Evolutionary conservation across 2,797 vertebrate genomes (phyloP).

Genomic region (Spondyliosoma cantharus): DNA sequence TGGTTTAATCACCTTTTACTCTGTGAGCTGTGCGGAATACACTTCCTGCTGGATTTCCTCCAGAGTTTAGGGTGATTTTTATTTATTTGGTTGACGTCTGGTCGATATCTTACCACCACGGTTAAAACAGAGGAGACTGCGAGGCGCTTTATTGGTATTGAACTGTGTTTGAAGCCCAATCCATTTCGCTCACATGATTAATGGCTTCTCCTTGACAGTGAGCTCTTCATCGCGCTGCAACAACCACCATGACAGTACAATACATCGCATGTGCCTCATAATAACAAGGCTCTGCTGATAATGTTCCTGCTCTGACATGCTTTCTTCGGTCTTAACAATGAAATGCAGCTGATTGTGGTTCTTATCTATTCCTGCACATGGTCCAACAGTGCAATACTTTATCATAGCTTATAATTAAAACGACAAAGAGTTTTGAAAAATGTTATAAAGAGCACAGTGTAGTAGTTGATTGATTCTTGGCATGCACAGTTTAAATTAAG

Average conservation of each 20-base stretch:
- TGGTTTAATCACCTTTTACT: constrained; percentile 38
- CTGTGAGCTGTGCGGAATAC: not conserved
- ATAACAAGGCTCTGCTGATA: constrained; percentile 23
- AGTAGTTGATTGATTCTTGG: constrained; percentile 12
- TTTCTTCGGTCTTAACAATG: constrained; percentile 43
- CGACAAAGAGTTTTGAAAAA: constrained; percentile 11
- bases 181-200: constrained; percentile 70
- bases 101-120: constrained; percentile 69
- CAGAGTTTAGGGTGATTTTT: constrained; percentile 62
- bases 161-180: constrained; percentile 69
- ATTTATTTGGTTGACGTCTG: constrained; percentile 65
- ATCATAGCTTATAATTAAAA: constrained; percentile 45
- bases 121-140: constrained; percentile 58
- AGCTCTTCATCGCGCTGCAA: constrained; percentile 56
- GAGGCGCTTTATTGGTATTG: constrained; percentile 59
- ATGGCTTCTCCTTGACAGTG: constrained; percentile 57
- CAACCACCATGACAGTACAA: constrained; percentile 25
- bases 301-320: not conserved
- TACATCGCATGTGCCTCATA: constrained; percentile 8
- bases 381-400: constrained; percentile 23
- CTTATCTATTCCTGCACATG: constrained; percentile 31
- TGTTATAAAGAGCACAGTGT: not conserved
- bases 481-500: constrained; percentile 14
- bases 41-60: constrained; percentile 46
- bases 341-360: constrained; percentile 10